Evolutionary conservation across 2,113 vertebrate species (phyloP), one percentile per base, ranked within the genome.

Genomic region (Cynopterus brachyotis): DNA sequence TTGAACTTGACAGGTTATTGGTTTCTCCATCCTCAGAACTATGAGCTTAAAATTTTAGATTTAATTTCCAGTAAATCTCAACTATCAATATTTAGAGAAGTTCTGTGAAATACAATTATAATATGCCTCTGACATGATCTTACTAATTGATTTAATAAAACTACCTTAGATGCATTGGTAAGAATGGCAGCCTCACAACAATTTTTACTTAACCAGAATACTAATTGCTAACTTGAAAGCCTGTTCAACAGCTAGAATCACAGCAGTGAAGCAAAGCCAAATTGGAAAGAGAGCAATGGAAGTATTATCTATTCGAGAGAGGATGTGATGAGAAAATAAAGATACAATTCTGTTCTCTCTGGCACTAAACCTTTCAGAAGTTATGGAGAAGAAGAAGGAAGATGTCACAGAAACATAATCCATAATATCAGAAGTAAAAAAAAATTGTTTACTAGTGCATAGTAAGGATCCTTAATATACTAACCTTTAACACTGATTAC

Each of bases 141-240:
- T 59, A 85, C 69, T 90, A 70, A 90, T 0, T n/a, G 22, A 91
- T 78, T 96, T 57, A 86, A 66, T 85, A 81, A 95, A 94, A 86
- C 67, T 55, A 91, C 73, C 67, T 92, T 85, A 66, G 88, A 82
- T 82, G 75, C 50, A 45, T 24, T 86, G 88, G 20, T 45, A 90
- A 66, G 78, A 91, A 75, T 86, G 93, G 88, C 82, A 92, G 42
- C 24, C 53, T 94, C 91, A 86, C 45, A 75, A 94, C 59, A 83
- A 92, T 13, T 79, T 82, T 88, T 59, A 89, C 73, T 93, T 82
- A 84, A 87, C 57, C 42, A 42, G 93, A 92, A 95, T 97, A 91
- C 92, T 96, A 95, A 97, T 83, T 60, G 53, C 73, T 86, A 87
- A 83, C 79, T 89, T 95, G 81, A 97, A 97, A 95, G 96, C 87